These are phyloP conservation scores for Pseudococcus jackbeardsleyi DNA, from an alignment of 2,888 invertebrate genomes.

Conservation along the genomic window DNA sequence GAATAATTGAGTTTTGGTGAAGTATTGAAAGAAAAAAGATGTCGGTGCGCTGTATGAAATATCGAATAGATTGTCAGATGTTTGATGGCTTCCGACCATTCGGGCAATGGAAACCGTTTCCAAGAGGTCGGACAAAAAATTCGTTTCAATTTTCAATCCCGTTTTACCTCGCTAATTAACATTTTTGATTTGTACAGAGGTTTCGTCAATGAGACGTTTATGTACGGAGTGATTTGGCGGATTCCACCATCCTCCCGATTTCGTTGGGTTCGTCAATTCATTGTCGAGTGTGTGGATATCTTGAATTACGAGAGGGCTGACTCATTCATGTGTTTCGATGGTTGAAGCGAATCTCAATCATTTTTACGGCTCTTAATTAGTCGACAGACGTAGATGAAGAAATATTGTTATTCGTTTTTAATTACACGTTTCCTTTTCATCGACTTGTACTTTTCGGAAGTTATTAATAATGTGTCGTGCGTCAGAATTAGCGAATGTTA, in stretches of 20 bases:
- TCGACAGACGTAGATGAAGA: background rate
- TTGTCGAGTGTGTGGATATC: background rate
- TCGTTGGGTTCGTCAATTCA: background rate
- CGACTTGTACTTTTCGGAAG: constrained; percentile 28
- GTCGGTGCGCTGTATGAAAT: background rate
- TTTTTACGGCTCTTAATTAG: constrained; percentile 9
- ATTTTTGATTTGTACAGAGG: constrained; percentile 27
- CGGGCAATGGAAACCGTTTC: background rate
- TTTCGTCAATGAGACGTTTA: too few relatives aligned
- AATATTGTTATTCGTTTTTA: constrained; percentile 33
- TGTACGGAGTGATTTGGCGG: too few relatives aligned
- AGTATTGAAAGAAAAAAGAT: background rate
- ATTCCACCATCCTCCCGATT: too few relatives aligned
- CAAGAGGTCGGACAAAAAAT: constrained; percentile 7
- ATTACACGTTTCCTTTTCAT: constrained; percentile 46
- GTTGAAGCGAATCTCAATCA: background rate
- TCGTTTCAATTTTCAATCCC: constrained; percentile 40
- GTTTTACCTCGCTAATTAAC: constrained; percentile 45
- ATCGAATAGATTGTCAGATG: constrained; percentile 25
- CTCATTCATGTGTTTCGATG: background rate
- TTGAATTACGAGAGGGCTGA: background rate
- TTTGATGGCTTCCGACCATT: constrained; percentile 33
- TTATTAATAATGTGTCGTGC: constrained; percentile 19
- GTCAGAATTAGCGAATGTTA: background rate
- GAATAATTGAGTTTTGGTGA: constrained; percentile 38